These are phyloP conservation scores for Ptilonorhynchus violaceus DNA, from an alignment of 2,113 vertebrate species.

Conservation along the genomic window DNA sequence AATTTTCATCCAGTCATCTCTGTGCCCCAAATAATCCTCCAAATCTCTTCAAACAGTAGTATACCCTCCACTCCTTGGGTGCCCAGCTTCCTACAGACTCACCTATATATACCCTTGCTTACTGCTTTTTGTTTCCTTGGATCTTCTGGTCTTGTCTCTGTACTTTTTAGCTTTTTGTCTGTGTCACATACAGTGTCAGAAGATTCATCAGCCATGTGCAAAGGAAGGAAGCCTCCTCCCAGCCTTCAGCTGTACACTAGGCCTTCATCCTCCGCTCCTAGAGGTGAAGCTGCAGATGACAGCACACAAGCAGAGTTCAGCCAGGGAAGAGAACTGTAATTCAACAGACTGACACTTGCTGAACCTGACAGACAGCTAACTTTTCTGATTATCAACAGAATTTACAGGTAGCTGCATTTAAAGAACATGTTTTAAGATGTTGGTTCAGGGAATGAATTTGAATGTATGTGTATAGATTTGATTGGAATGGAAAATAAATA, in stretches of 20 bases:
- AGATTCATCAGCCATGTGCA: neutral
- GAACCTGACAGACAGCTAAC: neutral
- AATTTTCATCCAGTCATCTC: neutral
- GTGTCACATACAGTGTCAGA: neutral
- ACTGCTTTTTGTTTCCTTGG: neutral
- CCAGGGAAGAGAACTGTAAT: neutral
- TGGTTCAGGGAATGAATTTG: neutral
- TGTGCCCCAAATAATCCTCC: neutral
- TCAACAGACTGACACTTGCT: neutral
- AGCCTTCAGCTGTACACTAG: rapidly evolving
- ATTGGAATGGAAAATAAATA: neutral
- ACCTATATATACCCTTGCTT: neutral
- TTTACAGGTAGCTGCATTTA: neutral
- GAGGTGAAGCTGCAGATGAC: neutral
- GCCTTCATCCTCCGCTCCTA: neutral
- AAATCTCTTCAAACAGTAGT: neutral
- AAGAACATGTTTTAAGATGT: neutral
- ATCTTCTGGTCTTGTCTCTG: neutral
- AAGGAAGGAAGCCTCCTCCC: neutral
- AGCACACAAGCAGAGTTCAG: neutral
- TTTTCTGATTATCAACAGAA: neutral
- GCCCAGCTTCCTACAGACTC: neutral
- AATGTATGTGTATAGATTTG: neutral
- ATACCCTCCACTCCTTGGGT: neutral
- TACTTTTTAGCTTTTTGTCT: neutral